Evolutionary conservation across 1,140 invertebrate species (phyloP).

Genomic region (Aporrectodea caliginosa): DNA sequence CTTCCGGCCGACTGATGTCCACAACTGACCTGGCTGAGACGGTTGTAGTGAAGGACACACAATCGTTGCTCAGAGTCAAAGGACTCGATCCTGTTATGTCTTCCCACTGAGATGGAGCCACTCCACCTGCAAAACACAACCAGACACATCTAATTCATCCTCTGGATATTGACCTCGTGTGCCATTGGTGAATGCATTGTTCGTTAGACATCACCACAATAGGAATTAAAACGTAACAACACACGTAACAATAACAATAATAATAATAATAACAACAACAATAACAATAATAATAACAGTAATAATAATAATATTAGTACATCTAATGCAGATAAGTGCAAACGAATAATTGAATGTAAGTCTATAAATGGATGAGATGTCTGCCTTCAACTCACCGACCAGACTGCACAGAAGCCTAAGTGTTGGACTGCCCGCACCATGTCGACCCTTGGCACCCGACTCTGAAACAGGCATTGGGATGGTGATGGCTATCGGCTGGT

Average conservation of each 20-base stretch:
- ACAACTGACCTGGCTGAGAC: slow-evolving; percentile 75
- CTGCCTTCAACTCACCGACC: slow-evolving; percentile 69
- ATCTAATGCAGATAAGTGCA: too few relatives aligned
- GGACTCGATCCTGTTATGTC: slow-evolving; percentile 98
- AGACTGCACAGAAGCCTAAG: slow-evolving; percentile 95
- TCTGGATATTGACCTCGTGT: too few relatives aligned
- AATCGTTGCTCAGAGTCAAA: slow-evolving; percentile 92
- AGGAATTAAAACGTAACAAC: too few relatives aligned
- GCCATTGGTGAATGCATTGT: too few relatives aligned
- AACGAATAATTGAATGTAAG: neutral
- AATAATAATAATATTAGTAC: too few relatives aligned
- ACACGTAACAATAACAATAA: too few relatives aligned
- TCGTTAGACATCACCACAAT: too few relatives aligned
- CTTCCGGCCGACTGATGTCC: neutral
- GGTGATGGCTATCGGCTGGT: slow-evolving; percentile 95
- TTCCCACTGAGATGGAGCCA: slow-evolving; percentile 94
- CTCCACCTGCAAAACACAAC: slow-evolving; percentile 77
- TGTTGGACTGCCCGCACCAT: slow-evolving; percentile 77
- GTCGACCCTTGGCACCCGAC: slow-evolving; percentile 86
- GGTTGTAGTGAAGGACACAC: slow-evolving; percentile 95
- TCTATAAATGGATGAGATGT: neutral
- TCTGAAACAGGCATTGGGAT: slow-evolving; percentile 96
- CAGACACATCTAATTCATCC: too few relatives aligned
- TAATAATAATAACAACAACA: too few relatives aligned
- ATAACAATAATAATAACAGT: too few relatives aligned